Evolutionary conservation across 2,797 vertebrate genomes (phyloP), one percentile per base, ranked within the genome.

Genomic region (Pangasius sanitwongsei): DNA sequence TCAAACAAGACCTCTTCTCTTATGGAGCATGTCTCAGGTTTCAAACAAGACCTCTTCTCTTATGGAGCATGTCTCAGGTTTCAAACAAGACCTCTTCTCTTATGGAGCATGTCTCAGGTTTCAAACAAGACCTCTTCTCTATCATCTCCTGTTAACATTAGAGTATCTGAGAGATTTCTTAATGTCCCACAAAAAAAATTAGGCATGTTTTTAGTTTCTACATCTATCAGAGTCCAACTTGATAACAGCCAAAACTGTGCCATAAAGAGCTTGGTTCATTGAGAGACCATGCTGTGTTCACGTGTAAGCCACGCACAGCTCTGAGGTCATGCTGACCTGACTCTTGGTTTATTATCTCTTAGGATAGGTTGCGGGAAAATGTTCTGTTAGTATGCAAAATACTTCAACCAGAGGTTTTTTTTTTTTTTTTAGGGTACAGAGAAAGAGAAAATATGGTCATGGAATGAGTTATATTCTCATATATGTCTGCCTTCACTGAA

Each of bases 301-400:
- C 94, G 92, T 95, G 93, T 78, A 89, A 89, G 83, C 84, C 88
- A 85, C 53, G 83, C 82, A 87, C 85, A 87, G 61, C 55, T 48
- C 85, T 90, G 57, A 87, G 94, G 92, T 96, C 94, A 93, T 84
- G 55, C 72, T 90, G 90, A 95, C 94, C 94, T 90, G 89, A 92
- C 91, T 87, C 82, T n/a, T 37, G 20, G 48, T 91, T 90, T 89
- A 78, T 89, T 86, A 89, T 89, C 89, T 87, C 34, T 37, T 37
- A 25, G 44, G 78, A 75, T 57, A 80, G 61, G 31, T 87, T 87
- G n/a, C n/a, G 28, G 86, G 72, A 89, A 78, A 75, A 69, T 89
- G 13, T 69, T 87, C 83, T 90, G 83, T 55, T 59, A 72, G 16
- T 8, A 81, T 89, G 78, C 6, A 57, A 83, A 83, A 81, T n/a